Base-by-base conservation (phyloP, 2,888 invertebrate species). In the Antheraea yamamai region DNA sequence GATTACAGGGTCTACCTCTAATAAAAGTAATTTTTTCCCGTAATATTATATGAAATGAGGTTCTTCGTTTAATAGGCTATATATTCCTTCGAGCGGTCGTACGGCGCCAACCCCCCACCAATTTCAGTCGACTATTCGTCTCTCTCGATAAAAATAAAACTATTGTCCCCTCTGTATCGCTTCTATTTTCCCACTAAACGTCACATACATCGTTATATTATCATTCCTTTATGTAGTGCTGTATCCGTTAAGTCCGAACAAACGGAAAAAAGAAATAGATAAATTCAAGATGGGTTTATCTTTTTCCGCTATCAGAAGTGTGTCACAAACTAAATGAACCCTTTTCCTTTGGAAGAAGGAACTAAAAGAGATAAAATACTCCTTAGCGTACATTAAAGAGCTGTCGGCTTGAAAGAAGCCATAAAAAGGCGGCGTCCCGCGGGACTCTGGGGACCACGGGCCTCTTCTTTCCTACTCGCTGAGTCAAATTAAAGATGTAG, bases 331-430 rank as follows among this genome's bases (percentile, higher is more conserved):
- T 89, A 89, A 89, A 92, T 90, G 89, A 92, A 94, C 93, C 94
- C 94, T 92, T 93, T 89, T 90, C 85, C 84, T 89, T 88, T 81
- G 82, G 85, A 80, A 89, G 88, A 89, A 91, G 16, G 90, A 92
- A 93, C 91, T 92, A 91, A 90, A 90, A 92, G 91, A 93, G 93
- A 93, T 93, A 94, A 94, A 94, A 94, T 90, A 91, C 89, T 91
- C 90, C 88, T 91, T 89, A 92, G 89, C 89, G 89, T 88, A 92
- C 93, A 93, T 94, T 94, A 94, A 91, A 92, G 92, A 86, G 88
- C 84, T 87, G 90, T 89, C 87, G 85, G 88, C 88, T 88, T 89
- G 88, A 85, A 89, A 88, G 86, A 87, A 87, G 88, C 91, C 88
- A 85, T 92, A 92, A 93, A 93, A 92, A 91, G 91, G 87, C 89